Evolutionary conservation across 2,113 vertebrate genomes (phyloP).

Genomic region (Hypocryptadius cinnamomeus): DNA sequence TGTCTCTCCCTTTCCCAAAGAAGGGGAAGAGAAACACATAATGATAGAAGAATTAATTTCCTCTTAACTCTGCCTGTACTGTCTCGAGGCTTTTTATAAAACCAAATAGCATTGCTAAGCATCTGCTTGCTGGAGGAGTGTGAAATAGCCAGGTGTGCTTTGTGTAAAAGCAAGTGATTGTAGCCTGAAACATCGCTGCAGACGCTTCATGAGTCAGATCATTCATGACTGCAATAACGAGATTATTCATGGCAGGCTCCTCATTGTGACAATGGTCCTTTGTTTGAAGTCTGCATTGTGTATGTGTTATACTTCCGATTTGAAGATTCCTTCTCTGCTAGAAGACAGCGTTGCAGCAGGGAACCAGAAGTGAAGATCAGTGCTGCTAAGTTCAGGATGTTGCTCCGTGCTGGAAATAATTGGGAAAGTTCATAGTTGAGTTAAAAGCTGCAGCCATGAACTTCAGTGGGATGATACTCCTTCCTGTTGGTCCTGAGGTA

Average conservation of each 20-base stretch:
- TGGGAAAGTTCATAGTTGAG: not conserved
- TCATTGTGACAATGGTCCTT: not conserved
- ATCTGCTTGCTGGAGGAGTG: not conserved
- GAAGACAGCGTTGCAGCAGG: not conserved
- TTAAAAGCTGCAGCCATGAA: not conserved
- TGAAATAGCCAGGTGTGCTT: not conserved
- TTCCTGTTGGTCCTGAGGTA: not conserved
- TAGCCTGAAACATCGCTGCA: not conserved
- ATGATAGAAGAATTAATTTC: not conserved
- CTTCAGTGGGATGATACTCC: not conserved
- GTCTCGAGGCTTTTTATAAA: not conserved
- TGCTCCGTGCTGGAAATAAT: slow-evolving; percentile 8
- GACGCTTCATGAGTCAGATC: not conserved
- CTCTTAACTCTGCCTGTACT: not conserved
- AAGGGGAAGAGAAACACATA: not conserved
- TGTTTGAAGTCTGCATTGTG: not conserved
- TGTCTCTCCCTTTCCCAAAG: not conserved
- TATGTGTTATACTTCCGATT: not conserved
- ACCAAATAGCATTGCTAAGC: not conserved
- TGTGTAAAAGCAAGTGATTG: not conserved
- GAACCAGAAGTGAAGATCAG: not conserved
- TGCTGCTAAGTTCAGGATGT: not conserved
- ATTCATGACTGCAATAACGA: not conserved
- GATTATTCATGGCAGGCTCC: not conserved
- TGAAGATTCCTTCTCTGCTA: not conserved